Conservation (phyloP, 2,888 invertebrate genomes). For the Melieria omissa region DNA sequence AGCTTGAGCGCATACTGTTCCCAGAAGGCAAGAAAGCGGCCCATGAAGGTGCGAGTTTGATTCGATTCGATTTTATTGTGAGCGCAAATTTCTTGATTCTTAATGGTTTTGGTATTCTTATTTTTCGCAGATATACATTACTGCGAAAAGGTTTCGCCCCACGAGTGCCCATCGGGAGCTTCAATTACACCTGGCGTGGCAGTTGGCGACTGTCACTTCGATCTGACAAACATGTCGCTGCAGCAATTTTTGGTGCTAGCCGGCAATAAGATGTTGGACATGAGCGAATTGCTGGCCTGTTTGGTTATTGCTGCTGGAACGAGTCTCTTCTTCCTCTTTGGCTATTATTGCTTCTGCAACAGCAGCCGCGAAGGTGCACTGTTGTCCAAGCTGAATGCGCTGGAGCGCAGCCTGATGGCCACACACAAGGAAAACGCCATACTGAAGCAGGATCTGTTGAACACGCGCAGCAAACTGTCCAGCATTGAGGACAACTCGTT, state of each 20-base stretch:
- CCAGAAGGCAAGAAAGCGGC: slow-evolving; percentile 38
- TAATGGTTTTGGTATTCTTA: not conserved
- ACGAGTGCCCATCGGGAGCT: slow-evolving; percentile 45
- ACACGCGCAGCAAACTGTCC: slow-evolving; percentile 71
- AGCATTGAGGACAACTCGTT: slow-evolving; percentile 78
- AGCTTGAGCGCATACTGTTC: slow-evolving; percentile 57
- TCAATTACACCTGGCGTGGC: not conserved
- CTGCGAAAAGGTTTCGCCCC: slow-evolving; percentile 52
- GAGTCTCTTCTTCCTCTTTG: slow-evolving; percentile 78
- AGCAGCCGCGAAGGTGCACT: slow-evolving; percentile 77
- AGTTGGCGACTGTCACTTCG: slow-evolving; percentile 34
- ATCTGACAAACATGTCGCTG: slow-evolving; percentile 43
- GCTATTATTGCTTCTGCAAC: slow-evolving; percentile 83
- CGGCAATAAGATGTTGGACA: slow-evolving; percentile 55
- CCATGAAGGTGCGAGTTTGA: not conserved
- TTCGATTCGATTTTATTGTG: slow-evolving; percentile 3
- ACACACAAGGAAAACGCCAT: slow-evolving; percentile 74
- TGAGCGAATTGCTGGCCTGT: slow-evolving; percentile 70
- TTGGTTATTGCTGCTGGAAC: slow-evolving; percentile 77
- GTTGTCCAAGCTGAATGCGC: slow-evolving; percentile 74
- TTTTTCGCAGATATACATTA: slow-evolving; percentile 43
- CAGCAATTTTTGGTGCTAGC: slow-evolving; percentile 49
- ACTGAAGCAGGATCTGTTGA: slow-evolving; percentile 73
- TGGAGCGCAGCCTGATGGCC: slow-evolving; percentile 73
- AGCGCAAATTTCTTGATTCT: not conserved